phyloP scores from a whole-genome alignment of 1,140 invertebrate genomes.

The Atta colombica region DNA sequence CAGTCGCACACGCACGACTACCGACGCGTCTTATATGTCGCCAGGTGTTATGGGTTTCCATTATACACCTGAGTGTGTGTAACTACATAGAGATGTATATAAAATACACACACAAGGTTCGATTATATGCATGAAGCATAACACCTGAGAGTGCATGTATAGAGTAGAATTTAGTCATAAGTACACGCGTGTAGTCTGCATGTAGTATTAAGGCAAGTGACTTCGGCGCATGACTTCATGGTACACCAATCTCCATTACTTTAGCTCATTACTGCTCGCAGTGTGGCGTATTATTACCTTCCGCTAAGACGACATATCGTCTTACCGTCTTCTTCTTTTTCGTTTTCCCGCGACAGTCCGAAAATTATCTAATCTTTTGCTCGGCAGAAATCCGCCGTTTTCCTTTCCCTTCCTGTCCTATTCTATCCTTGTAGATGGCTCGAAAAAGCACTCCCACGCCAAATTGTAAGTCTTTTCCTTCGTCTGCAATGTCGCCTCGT shows the following conservation, averaged over 20 bases:
- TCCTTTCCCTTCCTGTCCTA: neutral
- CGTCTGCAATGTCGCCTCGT: neutral
- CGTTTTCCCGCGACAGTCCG: neutral
- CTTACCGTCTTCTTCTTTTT: conserved; percentile 41
- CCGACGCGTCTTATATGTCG: conserved; percentile 61
- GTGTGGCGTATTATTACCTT: conserved; percentile 56
- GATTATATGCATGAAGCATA: neutral
- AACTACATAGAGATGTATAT: neutral
- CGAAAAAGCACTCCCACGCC: neutral
- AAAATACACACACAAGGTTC: neutral
- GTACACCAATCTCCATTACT: conserved; percentile 80
- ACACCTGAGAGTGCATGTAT: neutral
- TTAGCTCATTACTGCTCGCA: conserved; percentile 76
- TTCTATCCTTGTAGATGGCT: neutral
- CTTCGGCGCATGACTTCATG: conserved; percentile 49
- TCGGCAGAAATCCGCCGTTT: conserved; percentile 17
- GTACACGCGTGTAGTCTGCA: neutral
- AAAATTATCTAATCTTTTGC: conserved; percentile 42
- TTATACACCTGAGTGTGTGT: conserved; percentile 26
- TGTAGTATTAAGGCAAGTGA: conserved; percentile 27
- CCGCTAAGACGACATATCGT: conserved; percentile 48
- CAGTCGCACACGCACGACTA: conserved; percentile 36
- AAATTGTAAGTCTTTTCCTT: neutral
- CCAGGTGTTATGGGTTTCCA: conserved; percentile 52
- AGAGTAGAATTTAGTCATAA: conserved; percentile 17